phyloP scores from a whole-genome alignment of 2,888 invertebrate species.

The Leptarthrus brevirostris region DNA sequence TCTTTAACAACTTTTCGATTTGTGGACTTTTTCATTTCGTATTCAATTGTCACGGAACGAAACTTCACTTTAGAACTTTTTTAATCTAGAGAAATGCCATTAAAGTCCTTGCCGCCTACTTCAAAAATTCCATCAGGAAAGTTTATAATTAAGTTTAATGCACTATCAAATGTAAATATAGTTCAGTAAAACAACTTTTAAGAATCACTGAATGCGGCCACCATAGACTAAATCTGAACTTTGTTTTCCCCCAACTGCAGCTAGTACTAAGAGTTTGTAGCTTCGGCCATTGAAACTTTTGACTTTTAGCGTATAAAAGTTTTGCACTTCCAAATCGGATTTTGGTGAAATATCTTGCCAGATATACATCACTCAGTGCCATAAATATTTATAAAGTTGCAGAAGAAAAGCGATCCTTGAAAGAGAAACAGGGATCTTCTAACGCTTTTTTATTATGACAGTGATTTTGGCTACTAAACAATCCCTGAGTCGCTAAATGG shows the following conservation, averaged over 20 bases:
- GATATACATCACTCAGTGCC: background rate
- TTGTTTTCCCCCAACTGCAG: background rate
- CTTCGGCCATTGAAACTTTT: constrained; percentile 19
- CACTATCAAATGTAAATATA: constrained; percentile 43
- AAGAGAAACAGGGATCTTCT: constrained; percentile 1
- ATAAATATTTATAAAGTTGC: constrained; percentile 39
- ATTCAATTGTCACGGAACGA: background rate
- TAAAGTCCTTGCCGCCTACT: background rate
- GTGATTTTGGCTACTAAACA: constrained; percentile 9
- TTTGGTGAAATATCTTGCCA: background rate
- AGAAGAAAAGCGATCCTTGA: background rate
- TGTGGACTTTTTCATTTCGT: background rate
- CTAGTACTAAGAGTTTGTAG: background rate
- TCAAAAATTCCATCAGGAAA: background rate
- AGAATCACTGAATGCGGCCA: constrained; percentile 3
- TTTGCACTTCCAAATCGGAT: constrained; percentile 28
- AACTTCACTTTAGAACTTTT: background rate
- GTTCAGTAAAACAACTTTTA: constrained; percentile 16
- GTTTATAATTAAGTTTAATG: constrained; percentile 44
- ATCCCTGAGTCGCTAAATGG: background rate
- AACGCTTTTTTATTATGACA: background rate
- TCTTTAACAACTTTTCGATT: background rate
- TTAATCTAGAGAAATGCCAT: background rate
- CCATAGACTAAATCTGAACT: background rate
- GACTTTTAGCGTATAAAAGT: constrained; percentile 31